Conservation (phyloP, 2,113 vertebrate genomes). For the Coptodon rendalli region DNA sequence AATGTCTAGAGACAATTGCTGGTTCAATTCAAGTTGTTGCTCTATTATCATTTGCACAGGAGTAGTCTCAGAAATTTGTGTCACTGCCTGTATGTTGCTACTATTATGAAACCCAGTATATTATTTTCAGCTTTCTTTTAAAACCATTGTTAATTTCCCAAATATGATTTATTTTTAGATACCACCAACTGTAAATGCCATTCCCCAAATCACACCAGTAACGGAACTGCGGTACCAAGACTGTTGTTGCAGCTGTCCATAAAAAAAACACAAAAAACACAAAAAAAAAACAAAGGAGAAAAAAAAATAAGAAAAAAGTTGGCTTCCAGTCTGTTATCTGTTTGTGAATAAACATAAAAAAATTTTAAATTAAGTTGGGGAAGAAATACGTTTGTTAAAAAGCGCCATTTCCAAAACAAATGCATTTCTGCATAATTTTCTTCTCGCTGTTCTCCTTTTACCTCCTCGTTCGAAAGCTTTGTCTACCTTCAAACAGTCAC, state of each 20-base stretch:
- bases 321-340: constrained; percentile 90
- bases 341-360: constrained; percentile 87
- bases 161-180: constrained; percentile 73
- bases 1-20: constrained; percentile 97
- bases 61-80: constrained; percentile 96
- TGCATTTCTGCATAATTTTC: constrained; percentile 91
- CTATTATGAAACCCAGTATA: constrained; percentile 87
- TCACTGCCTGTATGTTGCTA: constrained; percentile 98
- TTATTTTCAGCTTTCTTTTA: constrained; percentile 21
- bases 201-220: constrained; percentile 82
- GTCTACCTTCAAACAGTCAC: constrained; percentile 99
- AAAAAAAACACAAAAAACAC: not conserved
- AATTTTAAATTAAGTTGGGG: constrained; percentile 78
- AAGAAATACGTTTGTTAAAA: constrained; percentile 78
- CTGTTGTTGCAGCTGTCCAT: constrained; percentile 83
- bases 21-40: constrained; percentile 98
- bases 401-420: constrained; percentile 85
- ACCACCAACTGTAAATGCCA: constrained; percentile 99
- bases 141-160: constrained; percentile 33
- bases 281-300: not conserved
- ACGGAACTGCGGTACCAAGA: constrained; percentile 86
- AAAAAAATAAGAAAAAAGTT: constrained; percentile 65
- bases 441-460: constrained; percentile 91
- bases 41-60: constrained; percentile 99
- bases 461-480: constrained; percentile 99